phyloP scores from a whole-genome alignment of 1,140 invertebrate genomes.

The Cherax destructor region DNA sequence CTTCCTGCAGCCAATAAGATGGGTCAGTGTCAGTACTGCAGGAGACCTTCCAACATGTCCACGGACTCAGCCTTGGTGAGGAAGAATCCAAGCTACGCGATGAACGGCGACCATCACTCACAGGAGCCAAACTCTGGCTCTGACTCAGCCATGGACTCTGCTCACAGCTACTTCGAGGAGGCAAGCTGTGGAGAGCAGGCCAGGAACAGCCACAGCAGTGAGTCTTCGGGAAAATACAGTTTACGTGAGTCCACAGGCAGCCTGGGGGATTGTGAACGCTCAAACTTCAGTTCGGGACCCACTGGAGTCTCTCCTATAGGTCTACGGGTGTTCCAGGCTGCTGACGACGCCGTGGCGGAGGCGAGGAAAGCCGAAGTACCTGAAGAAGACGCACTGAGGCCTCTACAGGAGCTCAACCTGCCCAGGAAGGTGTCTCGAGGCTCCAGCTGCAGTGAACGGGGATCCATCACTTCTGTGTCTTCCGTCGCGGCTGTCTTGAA shows the following conservation, averaged over 20 bases:
- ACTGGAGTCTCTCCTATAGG: not conserved
- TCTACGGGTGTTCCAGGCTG: not conserved
- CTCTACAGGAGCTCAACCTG: conserved; percentile 30
- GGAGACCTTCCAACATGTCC: conserved; percentile 3
- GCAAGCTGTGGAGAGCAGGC: conserved; percentile 39
- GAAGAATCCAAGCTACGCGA: not conserved
- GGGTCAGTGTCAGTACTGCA: conserved; percentile 64
- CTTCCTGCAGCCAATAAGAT: not conserved
- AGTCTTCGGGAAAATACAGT: conserved; percentile 59
- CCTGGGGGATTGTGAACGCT: conserved; percentile 27
- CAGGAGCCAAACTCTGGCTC: conserved; percentile 39
- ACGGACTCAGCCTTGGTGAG: conserved; percentile 17
- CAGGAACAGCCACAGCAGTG: conserved; percentile 49
- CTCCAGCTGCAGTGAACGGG: conserved; percentile 47
- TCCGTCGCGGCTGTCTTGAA: conserved; percentile 45
- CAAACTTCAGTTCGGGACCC: not conserved
- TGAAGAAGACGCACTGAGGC: conserved; percentile 33
- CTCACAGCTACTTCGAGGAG: conserved; percentile 51
- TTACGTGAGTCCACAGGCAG: conserved; percentile 50
- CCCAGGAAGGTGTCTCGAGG: conserved; percentile 38
- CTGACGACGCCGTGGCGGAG: not conserved
- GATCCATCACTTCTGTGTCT: conserved; percentile 41
- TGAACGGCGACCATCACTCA: conserved; percentile 30
- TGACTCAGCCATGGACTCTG: conserved; percentile 47
- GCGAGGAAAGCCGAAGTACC: not conserved